Evolutionary conservation across 2,113 vertebrate genomes (phyloP).

Genomic region (Sylvicapra grimmia): DNA sequence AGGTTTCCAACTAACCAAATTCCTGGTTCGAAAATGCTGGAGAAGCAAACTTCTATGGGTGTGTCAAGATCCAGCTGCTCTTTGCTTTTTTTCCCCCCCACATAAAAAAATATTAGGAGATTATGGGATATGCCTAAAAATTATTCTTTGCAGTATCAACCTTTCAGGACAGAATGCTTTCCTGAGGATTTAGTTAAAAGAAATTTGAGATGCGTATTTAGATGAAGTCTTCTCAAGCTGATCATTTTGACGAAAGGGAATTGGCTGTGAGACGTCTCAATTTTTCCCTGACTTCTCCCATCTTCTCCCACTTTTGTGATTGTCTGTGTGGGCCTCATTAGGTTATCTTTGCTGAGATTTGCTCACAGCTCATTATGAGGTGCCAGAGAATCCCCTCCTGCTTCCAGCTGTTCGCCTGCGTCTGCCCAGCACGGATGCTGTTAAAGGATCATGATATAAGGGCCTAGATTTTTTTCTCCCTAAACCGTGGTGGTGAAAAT

Average conservation of each 20-base stretch:
- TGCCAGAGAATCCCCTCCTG: background rate
- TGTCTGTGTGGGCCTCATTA: background rate
- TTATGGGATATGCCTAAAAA: background rate
- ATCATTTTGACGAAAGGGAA: background rate
- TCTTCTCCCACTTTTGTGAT: background rate
- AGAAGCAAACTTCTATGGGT: constrained; percentile 34
- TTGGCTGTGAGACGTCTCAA: background rate
- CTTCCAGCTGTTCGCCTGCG: background rate
- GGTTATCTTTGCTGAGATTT: background rate
- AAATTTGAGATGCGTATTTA: background rate
- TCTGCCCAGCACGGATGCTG: background rate
- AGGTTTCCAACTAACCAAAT: background rate
- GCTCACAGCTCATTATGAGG: background rate
- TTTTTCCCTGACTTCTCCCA: background rate
- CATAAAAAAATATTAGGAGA: constrained; percentile 24
- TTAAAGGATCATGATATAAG: background rate
- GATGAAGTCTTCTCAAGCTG: background rate
- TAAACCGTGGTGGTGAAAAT: background rate
- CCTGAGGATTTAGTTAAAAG: background rate
- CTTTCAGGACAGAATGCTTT: background rate
- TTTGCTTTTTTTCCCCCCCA: background rate
- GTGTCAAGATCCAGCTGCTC: constrained; percentile 18
- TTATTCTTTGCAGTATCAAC: background rate
- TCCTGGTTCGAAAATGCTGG: constrained; percentile 47
- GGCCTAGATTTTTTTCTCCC: background rate